A percentile compares a stretch with the other conserved stretches of the same genome.
phyloP scores from a whole-genome alignment of 2,113 vertebrate genomes.

The Cettia cetti region DNA sequence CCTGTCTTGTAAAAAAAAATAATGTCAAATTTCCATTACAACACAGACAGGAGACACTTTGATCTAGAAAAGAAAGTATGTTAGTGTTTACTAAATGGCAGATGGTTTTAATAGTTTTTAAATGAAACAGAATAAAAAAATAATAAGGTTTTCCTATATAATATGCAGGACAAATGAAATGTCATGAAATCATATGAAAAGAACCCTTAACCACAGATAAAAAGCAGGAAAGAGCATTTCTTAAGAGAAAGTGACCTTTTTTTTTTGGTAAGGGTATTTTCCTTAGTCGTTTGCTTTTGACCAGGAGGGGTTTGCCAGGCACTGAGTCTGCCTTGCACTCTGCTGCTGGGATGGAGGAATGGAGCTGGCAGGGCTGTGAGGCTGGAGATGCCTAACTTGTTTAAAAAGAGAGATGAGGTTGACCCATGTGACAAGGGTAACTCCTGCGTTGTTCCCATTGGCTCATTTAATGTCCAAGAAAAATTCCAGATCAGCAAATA shows the following conservation, averaged over 20 bases:
- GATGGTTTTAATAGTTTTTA: conserved; percentile 57
- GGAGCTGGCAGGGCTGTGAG: background rate
- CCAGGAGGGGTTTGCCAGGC: background rate
- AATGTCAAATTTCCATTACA: conserved; percentile 45
- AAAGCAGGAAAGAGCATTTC: background rate
- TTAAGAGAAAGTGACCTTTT: background rate
- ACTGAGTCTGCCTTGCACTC: fast-evolving
- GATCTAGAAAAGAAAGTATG: conserved; percentile 58
- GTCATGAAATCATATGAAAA: background rate
- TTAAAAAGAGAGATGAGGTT: background rate
- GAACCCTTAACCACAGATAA: background rate
- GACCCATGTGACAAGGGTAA: background rate
- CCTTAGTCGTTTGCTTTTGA: background rate
- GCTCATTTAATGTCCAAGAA: background rate
- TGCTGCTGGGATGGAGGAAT: background rate
- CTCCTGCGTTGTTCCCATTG: background rate
- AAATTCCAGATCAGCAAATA: background rate
- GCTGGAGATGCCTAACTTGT: background rate
- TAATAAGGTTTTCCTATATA: background rate
- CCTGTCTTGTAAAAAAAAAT: conserved; percentile 48
- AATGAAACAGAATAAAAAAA: conserved; percentile 43
- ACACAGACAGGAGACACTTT: conserved; percentile 58
- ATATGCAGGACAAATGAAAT: background rate
- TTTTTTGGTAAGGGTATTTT: background rate
- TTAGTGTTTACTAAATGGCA: conserved; percentile 58